These are phyloP conservation scores for Amaurobius ferox DNA, from an alignment of 2,888 invertebrate genomes.

Conservation along the genomic window DNA sequence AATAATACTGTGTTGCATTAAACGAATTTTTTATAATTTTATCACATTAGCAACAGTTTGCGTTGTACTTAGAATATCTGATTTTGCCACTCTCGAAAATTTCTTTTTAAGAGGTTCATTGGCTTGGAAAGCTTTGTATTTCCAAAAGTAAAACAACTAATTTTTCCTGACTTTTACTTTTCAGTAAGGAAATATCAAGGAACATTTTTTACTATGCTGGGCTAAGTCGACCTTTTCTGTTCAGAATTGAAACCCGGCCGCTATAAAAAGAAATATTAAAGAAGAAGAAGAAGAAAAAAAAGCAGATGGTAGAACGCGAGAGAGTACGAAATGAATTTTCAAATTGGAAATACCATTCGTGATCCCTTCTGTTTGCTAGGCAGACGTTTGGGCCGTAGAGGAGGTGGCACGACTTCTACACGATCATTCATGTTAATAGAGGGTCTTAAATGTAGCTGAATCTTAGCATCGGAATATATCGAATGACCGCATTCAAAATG, in stretches of 20 bases:
- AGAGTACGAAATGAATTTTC: slow-evolving; percentile 34
- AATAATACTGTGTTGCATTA: too few relatives aligned
- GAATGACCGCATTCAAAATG: slow-evolving; percentile 49
- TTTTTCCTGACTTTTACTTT: too few relatives aligned
- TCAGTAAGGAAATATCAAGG: too few relatives aligned
- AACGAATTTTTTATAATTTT: too few relatives aligned
- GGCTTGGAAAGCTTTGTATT: too few relatives aligned
- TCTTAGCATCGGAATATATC: slow-evolving; percentile 59
- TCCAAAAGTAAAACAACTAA: too few relatives aligned
- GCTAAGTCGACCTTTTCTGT: neutral
- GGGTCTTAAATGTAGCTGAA: slow-evolving; percentile 50
- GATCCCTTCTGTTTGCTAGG: slow-evolving; percentile 16
- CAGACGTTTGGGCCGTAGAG: slow-evolving; percentile 3
- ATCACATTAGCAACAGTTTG: too few relatives aligned
- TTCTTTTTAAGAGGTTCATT: too few relatives aligned
- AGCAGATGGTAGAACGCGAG: neutral
- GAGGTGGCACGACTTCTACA: slow-evolving; percentile 40
- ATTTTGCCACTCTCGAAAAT: too few relatives aligned
- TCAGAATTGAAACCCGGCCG: neutral
- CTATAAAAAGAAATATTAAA: neutral
- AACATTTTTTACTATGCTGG: too few relatives aligned
- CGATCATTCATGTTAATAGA: slow-evolving; percentile 61
- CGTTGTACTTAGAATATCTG: too few relatives aligned
- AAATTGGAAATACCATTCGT: slow-evolving; percentile 42
- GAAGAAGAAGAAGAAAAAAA: neutral